Percentiles rank a stretch among this genome's conserved stretches.
phyloP scores from a whole-genome alignment of 2,113 vertebrate genomes.

The Sterrhoptilus dennistouni region DNA sequence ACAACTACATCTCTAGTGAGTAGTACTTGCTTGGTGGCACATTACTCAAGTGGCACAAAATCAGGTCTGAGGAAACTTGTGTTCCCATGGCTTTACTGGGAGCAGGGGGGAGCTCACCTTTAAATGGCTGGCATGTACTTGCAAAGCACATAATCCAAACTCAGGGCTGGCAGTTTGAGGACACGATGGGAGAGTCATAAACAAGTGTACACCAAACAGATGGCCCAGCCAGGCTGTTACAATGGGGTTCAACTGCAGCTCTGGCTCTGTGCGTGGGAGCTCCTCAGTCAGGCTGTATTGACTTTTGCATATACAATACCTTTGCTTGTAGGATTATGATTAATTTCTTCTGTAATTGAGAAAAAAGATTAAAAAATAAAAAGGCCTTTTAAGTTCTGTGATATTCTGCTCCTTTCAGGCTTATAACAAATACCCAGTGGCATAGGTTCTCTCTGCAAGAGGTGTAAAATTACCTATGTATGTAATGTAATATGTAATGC shows the following conservation, averaged over 20 bases:
- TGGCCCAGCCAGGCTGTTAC: conserved; percentile 41
- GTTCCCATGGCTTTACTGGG: background rate
- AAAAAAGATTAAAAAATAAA: background rate
- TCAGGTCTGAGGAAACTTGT: background rate
- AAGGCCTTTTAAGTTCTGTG: background rate
- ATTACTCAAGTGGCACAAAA: background rate
- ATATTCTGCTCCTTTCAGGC: background rate
- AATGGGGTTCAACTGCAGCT: background rate
- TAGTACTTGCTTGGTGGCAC: background rate
- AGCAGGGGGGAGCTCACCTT: background rate
- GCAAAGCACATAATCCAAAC: background rate
- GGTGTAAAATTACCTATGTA: background rate
- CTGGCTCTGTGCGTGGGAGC: background rate
- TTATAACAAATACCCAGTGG: background rate
- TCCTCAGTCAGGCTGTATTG: background rate
- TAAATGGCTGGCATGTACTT: background rate
- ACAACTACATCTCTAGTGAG: background rate
- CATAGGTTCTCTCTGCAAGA: background rate
- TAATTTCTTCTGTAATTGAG: background rate
- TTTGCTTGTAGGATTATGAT: background rate
- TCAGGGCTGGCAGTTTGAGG: background rate
- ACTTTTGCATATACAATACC: background rate
- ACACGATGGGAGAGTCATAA: background rate
- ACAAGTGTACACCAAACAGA: background rate
- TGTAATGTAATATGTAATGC: too few species aligned